Percentiles rank a stretch among this genome's conserved stretches.
These are phyloP conservation scores for Paguma larvata DNA, from an alignment of 2,797 vertebrate genomes.

Conservation along the genomic window DNA sequence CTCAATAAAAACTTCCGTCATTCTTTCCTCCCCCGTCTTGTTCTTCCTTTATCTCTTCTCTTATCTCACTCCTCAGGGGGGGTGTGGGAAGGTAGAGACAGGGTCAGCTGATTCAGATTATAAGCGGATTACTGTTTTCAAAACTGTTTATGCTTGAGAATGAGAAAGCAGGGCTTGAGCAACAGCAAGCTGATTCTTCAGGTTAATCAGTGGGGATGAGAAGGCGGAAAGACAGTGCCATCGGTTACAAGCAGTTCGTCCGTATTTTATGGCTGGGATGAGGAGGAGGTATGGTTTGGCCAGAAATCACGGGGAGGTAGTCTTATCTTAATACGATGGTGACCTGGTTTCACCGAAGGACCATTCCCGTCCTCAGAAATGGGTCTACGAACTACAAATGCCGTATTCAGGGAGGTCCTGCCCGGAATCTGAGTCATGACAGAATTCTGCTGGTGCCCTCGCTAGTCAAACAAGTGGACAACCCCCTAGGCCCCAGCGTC, in stretches of 20 bases:
- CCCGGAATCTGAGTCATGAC: background rate
- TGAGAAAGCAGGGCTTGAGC: background rate
- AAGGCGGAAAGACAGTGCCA: background rate
- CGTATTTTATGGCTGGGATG: background rate
- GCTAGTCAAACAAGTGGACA: background rate
- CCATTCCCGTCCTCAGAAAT: background rate
- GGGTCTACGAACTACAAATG: background rate
- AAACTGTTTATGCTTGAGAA: background rate
- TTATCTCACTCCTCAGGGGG: background rate
- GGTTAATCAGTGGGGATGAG: background rate
- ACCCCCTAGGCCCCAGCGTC: background rate
- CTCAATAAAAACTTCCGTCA: constrained; percentile 83
- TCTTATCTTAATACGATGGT: background rate
- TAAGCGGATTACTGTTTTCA: background rate
- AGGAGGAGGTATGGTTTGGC: background rate
- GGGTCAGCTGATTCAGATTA: background rate
- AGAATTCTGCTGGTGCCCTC: background rate
- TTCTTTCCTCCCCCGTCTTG: constrained; percentile 47
- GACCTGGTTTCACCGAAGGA: background rate
- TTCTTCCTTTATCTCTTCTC: constrained; percentile 46
- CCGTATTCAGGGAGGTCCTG: background rate
- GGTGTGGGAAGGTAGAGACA: background rate
- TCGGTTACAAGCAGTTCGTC: background rate
- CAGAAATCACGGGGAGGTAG: background rate
- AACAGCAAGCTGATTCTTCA: background rate